Percentiles rank a stretch among this genome's conserved stretches.
These are phyloP conservation scores for Drosophila atroscutellata DNA, from an alignment of 2,888 invertebrate genomes.

Conservation along the genomic window DNA sequence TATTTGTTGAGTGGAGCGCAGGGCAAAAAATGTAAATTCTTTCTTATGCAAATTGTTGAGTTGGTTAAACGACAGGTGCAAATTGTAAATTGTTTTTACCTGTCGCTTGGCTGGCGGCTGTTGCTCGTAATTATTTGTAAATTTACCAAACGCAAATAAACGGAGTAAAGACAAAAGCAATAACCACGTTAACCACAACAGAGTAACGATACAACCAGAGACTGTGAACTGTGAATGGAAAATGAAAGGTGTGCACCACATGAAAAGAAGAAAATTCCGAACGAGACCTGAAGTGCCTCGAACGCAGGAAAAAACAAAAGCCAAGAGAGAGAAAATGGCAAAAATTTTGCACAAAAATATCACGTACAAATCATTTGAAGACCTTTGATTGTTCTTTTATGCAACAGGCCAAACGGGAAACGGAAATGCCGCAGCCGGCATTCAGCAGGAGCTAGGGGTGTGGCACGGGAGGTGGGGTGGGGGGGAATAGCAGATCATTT, in stretches of 20 bases:
- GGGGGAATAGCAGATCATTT: conserved; percentile 52
- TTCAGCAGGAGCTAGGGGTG: conserved; percentile 21
- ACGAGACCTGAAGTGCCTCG: conserved; percentile 12
- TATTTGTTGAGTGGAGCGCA: conserved; percentile 5
- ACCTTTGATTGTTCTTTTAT: conserved; percentile 73
- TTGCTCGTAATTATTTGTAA: conserved; percentile 53
- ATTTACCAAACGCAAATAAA: conserved; percentile 44
- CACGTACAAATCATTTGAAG: conserved; percentile 73
- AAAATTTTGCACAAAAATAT: conserved; percentile 63
- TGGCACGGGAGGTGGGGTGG: not conserved
- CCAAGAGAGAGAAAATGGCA: conserved; percentile 41
- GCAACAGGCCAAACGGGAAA: conserved; percentile 72
- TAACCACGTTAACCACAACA: conserved; percentile 9
- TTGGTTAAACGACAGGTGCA: conserved; percentile 48
- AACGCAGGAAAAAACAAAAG: conserved; percentile 55
- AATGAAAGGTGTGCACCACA: conserved; percentile 50
- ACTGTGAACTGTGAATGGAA: conserved; percentile 58
- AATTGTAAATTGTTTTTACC: conserved; percentile 42
- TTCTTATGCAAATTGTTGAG: conserved; percentile 45
- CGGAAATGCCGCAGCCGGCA: conserved; percentile 57
- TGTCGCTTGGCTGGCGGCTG: conserved; percentile 4
- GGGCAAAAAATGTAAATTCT: conserved; percentile 26
- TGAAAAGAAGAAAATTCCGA: conserved; percentile 40
- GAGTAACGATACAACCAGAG: conserved; percentile 24
- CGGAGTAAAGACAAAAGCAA: conserved; percentile 32